Evolutionary conservation across 1,140 invertebrate species (phyloP).

Genomic region (Branchinecta lindahli): DNA sequence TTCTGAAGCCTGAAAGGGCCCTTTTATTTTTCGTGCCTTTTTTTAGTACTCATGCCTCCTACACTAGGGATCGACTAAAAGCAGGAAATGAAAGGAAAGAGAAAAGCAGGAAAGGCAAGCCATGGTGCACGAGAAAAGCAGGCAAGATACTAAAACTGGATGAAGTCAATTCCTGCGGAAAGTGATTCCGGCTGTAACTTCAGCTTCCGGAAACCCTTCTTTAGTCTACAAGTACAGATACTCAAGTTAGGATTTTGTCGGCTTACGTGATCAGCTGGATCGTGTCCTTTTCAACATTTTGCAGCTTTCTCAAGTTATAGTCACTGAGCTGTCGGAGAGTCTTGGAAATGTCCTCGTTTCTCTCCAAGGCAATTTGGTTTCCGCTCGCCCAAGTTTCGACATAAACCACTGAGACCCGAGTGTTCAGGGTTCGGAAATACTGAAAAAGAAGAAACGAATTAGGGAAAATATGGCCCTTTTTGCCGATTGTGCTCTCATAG

Average conservation of each 20-base stretch:
- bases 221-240: background rate
- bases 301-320: conserved; percentile 65
- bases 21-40: no score
- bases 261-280: conserved; percentile 81
- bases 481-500: no score
- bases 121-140: no score
- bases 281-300: conserved; percentile 67
- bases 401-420: conserved; percentile 81
- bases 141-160: no score
- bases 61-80: no score
- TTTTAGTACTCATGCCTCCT: no score
- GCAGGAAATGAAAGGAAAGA: no score
- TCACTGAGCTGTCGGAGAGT: conserved; percentile 77
- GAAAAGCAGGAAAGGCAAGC: no score
- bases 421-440: conserved; percentile 85
- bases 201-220: no score
- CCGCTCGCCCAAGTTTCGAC: conserved; percentile 86
- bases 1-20: no score
- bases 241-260: background rate
- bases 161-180: no score
- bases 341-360: conserved; percentile 64
- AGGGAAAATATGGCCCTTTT: conserved; percentile 13
- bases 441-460: conserved; percentile 33
- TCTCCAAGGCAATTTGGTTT: conserved; percentile 63
- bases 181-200: no score